A percentile compares a stretch with the other conserved stretches of the same genome.
These are phyloP conservation scores for Choristoneura rosaceana DNA, from an alignment of 2,888 invertebrate species.

Conservation along the genomic window DNA sequence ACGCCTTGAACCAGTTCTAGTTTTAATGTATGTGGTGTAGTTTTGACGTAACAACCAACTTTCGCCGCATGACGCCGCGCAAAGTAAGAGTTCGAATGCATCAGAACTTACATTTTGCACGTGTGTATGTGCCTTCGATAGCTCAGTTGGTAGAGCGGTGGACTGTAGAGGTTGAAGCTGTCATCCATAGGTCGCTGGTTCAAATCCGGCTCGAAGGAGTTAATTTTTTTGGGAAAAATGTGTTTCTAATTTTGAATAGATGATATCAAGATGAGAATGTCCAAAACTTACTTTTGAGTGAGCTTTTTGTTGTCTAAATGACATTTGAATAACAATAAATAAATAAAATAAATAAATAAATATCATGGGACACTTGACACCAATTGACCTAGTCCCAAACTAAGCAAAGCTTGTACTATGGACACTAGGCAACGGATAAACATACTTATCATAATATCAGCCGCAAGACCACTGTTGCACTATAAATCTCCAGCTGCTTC, in stretches of 20 bases:
- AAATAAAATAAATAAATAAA: too few species aligned
- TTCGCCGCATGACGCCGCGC: conserved; percentile 15
- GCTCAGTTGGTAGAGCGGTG: conserved; percentile 55
- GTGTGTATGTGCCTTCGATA: conserved; percentile 51
- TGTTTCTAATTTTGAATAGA: background rate
- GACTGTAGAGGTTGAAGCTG: conserved; percentile 53
- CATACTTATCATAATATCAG: too few species aligned
- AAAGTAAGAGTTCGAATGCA: conserved; percentile 18
- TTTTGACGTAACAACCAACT: conserved; percentile 5
- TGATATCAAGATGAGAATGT: background rate
- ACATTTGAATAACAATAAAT: too few species aligned
- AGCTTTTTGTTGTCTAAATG: too few species aligned
- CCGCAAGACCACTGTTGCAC: too few species aligned
- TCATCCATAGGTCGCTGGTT: conserved; percentile 87
- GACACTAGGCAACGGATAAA: too few species aligned
- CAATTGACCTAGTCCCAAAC: too few species aligned
- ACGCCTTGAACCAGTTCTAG: conserved; percentile 15
- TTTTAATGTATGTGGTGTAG: conserved; percentile 15
- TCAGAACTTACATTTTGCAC: conserved; percentile 17
- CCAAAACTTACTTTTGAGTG: background rate
- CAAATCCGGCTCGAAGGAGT: conserved; percentile 86
- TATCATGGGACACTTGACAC: too few species aligned
- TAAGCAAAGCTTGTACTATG: too few species aligned
- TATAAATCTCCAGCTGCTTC: too few species aligned
- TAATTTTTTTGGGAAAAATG: conserved; percentile 20